phyloP scores from a whole-genome alignment of 2,888 invertebrate species.

The Xanthia icteritia region DNA sequence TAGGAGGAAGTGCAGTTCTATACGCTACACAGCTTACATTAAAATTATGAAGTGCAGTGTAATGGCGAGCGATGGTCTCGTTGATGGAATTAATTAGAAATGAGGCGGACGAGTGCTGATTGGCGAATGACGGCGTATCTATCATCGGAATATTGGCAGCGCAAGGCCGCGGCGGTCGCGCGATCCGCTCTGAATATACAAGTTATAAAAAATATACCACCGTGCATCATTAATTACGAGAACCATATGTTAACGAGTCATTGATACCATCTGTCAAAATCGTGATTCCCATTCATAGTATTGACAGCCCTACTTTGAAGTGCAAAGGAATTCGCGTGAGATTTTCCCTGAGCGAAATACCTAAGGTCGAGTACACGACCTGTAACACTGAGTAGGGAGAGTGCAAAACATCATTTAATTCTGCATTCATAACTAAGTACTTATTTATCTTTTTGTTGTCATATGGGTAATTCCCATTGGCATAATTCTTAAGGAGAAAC shows the following conservation, averaged over 20 bases:
- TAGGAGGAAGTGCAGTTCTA: constrained; percentile 53
- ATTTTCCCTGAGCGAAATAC: constrained; percentile 55
- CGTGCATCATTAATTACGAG: constrained; percentile 70
- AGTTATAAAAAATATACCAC: constrained; percentile 65
- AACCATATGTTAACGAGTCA: constrained; percentile 65
- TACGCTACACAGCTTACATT: constrained; percentile 45
- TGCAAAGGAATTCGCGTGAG: constrained; percentile 55
- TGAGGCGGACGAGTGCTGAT: constrained; percentile 71
- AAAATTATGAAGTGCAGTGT: constrained; percentile 66
- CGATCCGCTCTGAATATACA: constrained; percentile 78
- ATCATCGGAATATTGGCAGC: constrained; percentile 70
- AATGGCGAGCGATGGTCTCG: constrained; percentile 70
- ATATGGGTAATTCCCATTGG: constrained; percentile 23
- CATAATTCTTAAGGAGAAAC: constrained; percentile 10
- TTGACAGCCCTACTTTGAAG: constrained; percentile 54
- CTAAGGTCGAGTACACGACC: constrained; percentile 26
- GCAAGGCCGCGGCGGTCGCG: constrained; percentile 70
- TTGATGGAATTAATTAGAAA: constrained; percentile 78
- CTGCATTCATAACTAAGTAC: neutral
- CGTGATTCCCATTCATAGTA: constrained; percentile 66
- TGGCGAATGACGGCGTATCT: constrained; percentile 71
- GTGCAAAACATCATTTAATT: constrained; percentile 1
- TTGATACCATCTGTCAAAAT: constrained; percentile 67
- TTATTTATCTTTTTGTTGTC: constrained; percentile 24
- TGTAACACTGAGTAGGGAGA: constrained; percentile 27